A percentile compares a stretch with the other conserved stretches of the same genome.
Conservation (phyloP, 2,888 invertebrate species). For the Gari tellinella region DNA sequence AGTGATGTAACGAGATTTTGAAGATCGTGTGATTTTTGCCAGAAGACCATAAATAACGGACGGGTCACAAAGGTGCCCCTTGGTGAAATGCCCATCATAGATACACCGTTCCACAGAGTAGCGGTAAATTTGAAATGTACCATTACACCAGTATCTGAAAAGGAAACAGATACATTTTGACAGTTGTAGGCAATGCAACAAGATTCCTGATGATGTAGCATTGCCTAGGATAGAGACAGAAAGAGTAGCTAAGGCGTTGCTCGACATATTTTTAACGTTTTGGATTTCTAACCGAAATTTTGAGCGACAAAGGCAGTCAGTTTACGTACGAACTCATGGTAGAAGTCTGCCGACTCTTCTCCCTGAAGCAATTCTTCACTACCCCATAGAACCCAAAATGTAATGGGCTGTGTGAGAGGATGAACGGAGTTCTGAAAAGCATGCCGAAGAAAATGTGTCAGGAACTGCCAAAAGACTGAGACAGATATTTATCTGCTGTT, state of each 20-base stretch:
- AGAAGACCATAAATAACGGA: slow-evolving; percentile 1
- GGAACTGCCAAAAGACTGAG: too few species aligned
- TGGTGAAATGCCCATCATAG: slow-evolving; percentile 14
- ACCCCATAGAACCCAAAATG: slow-evolving; percentile 18
- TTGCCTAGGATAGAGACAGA: slow-evolving; percentile 44
- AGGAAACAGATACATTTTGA: slow-evolving; percentile 58
- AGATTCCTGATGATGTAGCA: slow-evolving; percentile 45
- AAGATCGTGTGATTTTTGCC: slow-evolving; percentile 8
- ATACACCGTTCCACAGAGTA: slow-evolving; percentile 30
- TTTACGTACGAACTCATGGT: slow-evolving; percentile 12
- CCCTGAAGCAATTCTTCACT: slow-evolving; percentile 8
- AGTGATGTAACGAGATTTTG: not conserved
- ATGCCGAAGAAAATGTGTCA: too few species aligned
- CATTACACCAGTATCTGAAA: slow-evolving; percentile 36
- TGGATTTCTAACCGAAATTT: slow-evolving; percentile 52
- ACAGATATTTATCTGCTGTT: too few species aligned
- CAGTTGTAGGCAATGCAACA: slow-evolving; percentile 53
- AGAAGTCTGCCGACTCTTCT: slow-evolving; percentile 1
- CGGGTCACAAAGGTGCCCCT: slow-evolving; percentile 3
- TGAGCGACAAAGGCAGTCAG: slow-evolving; percentile 55
- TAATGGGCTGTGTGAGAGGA: slow-evolving; percentile 1
- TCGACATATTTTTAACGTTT: slow-evolving; percentile 38
- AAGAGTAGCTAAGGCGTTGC: slow-evolving; percentile 57
- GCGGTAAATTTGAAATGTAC: slow-evolving; percentile 58
- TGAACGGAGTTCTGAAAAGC: too few species aligned